Evolutionary conservation across 2,113 vertebrate genomes (phyloP).

Genomic region (Pterocles orientalis): DNA sequence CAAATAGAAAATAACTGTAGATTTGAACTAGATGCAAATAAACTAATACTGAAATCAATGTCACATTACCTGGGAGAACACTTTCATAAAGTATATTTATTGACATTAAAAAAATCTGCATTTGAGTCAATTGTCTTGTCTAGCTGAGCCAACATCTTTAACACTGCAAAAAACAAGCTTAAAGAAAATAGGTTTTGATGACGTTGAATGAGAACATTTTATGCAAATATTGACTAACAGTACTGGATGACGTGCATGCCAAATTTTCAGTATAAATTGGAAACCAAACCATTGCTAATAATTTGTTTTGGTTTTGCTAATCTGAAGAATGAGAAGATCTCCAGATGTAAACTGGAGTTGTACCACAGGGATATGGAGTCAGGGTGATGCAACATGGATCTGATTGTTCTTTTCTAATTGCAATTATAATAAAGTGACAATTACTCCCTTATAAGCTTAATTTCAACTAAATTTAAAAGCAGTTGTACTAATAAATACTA

Average conservation of each 20-base stretch:
- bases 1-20: neutral
- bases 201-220: neutral
- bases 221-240: neutral
- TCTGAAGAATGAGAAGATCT: neutral
- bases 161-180: neutral
- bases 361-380: neutral
- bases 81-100: neutral
- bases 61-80: neutral
- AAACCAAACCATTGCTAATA: neutral
- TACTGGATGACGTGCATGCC: neutral
- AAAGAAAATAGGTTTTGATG: neutral
- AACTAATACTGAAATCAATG: neutral
- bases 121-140: neutral
- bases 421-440: neutral
- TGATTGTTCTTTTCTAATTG: neutral
- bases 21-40: neutral
- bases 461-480: neutral
- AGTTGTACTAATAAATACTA: neutral
- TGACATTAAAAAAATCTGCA: neutral
- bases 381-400: neutral
- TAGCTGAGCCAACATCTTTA: neutral
- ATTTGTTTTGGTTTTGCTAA: neutral
- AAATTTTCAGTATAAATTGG: neutral
- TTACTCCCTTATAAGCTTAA: neutral
- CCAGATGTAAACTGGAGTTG: neutral